Evolutionary conservation across 2,797 vertebrate species (phyloP).

Genomic region (Sphaeramia orbicularis): DNA sequence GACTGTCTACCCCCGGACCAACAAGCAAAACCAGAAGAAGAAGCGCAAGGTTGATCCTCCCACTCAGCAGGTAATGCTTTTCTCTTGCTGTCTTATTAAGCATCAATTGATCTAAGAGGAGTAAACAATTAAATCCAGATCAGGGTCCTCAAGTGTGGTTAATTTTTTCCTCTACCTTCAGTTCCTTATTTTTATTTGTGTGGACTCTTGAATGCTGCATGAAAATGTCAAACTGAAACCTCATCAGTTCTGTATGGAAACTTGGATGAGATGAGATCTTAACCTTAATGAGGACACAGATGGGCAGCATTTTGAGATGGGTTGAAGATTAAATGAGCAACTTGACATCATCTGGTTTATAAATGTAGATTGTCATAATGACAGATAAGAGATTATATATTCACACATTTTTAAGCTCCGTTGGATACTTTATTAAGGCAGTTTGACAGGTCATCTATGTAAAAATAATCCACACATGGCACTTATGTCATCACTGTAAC

Average conservation of each 20-base stretch:
- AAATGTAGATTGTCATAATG: constrained; percentile 1
- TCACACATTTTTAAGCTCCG: not conserved
- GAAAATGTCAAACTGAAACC: not conserved
- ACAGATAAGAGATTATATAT: not conserved
- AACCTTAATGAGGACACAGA: not conserved
- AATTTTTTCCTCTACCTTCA: not conserved
- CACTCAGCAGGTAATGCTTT: constrained; percentile 90
- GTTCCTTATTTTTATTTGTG: not conserved
- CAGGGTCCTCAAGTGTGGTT: not conserved
- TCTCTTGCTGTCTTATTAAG: not conserved
- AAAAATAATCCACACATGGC: constrained; percentile 4
- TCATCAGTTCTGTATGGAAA: not conserved
- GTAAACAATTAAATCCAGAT: not conserved
- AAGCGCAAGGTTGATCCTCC: constrained; percentile 97
- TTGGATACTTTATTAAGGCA: not conserved
- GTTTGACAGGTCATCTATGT: not conserved
- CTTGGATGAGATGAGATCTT: not conserved
- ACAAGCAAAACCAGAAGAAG: constrained; percentile 99
- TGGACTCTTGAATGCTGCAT: not conserved
- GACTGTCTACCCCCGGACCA: constrained; percentile 94
- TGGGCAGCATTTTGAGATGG: not conserved
- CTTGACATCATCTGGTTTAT: not conserved
- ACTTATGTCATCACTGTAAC: constrained; percentile 1
- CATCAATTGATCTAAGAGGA: not conserved
- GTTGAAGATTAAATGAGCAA: not conserved